Percentiles rank a stretch among this genome's conserved stretches.
Evolutionary conservation across 2,888 invertebrate genomes (phyloP).

Genomic region (Ennomos quercinarius): DNA sequence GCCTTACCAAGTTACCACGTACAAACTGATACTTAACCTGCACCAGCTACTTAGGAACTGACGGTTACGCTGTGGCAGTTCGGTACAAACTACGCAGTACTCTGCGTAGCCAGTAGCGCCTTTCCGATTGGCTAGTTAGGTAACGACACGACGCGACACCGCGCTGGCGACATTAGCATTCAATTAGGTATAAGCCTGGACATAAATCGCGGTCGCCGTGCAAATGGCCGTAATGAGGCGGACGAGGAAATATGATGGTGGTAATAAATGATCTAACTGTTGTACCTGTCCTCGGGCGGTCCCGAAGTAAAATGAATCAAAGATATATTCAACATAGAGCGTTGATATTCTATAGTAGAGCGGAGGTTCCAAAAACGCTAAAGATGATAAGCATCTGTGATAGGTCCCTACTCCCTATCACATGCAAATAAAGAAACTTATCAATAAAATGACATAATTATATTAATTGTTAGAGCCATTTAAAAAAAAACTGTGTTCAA

Average conservation of each 20-base stretch:
- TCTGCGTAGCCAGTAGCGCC: constrained; percentile 19
- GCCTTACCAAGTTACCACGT: neutral
- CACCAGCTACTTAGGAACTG: constrained; percentile 8
- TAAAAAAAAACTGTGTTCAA: no score
- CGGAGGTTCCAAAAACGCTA: no score
- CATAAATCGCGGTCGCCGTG: constrained; percentile 10
- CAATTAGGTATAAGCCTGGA: constrained; percentile 18
- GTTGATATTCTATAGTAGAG: no score
- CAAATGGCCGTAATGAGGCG: constrained; percentile 5
- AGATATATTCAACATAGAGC: no score
- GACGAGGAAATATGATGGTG: constrained; percentile 1
- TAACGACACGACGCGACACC: constrained; percentile 29
- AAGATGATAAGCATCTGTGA: no score
- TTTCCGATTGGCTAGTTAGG: constrained; percentile 47
- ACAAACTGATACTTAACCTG: neutral
- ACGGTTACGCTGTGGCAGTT: neutral
- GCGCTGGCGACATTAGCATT: constrained; percentile 16
- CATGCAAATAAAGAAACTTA: no score
- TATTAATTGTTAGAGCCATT: no score
- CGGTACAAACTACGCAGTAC: neutral
- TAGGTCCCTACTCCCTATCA: no score
- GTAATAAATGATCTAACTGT: no score
- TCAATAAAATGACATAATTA: no score
- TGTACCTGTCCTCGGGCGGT: neutral
- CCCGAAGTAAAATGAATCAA: neutral